Evolutionary conservation across 2,888 invertebrate species (phyloP).

Genomic region (Gymnoscelis rufifasciata): DNA sequence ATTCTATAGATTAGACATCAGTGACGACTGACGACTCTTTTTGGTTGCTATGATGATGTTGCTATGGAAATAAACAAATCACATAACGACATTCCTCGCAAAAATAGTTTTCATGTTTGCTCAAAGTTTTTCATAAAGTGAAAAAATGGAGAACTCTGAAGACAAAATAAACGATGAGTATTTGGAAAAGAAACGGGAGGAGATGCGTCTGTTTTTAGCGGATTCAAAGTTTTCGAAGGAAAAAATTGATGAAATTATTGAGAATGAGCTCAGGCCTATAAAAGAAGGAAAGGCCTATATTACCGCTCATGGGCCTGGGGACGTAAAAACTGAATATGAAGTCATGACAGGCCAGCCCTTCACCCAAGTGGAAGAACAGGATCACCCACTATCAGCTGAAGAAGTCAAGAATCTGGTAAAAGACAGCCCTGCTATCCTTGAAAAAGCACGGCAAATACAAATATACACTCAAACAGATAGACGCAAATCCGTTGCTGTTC

Average conservation of each 20-base stretch:
- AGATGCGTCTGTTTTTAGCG: slow-evolving; percentile 56
- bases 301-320: slow-evolving; percentile 52
- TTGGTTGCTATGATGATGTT: no score
- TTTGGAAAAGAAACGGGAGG: slow-evolving; percentile 53
- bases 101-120: neutral
- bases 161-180: slow-evolving; percentile 36
- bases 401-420: slow-evolving; percentile 57
- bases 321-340: slow-evolving; percentile 61
- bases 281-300: slow-evolving; percentile 52
- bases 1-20: no score
- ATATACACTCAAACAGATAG: slow-evolving; percentile 44
- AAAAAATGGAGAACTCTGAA: slow-evolving; percentile 40
- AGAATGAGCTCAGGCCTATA: slow-evolving; percentile 60
- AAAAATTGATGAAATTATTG: slow-evolving; percentile 53
- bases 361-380: slow-evolving; percentile 53
- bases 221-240: slow-evolving; percentile 53
- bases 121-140: neutral
- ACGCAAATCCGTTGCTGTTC: slow-evolving; percentile 44
- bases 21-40: slow-evolving; percentile 25
- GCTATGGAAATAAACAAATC: slow-evolving; percentile 40
- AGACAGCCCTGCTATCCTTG: slow-evolving; percentile 56
- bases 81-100: slow-evolving; percentile 3
- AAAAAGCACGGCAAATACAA: slow-evolving; percentile 69
- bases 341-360: slow-evolving; percentile 73
- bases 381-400: slow-evolving; percentile 47